Evolutionary conservation across 2,797 vertebrate species (phyloP).

Genomic region (Anolis apletophallus): DNA sequence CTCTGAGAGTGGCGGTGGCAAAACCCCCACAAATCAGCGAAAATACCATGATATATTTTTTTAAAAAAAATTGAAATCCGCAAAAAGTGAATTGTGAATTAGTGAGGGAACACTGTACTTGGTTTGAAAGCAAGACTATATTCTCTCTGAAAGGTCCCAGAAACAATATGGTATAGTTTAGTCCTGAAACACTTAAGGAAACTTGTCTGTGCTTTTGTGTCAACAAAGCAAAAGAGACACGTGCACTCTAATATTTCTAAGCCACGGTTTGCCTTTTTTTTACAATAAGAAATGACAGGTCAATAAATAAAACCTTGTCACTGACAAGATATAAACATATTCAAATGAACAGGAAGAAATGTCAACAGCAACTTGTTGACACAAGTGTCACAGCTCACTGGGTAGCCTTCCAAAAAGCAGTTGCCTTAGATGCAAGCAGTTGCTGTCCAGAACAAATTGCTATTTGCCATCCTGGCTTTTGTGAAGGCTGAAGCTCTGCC

Average conservation of each 20-base stretch:
- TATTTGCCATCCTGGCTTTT: constrained; percentile 27
- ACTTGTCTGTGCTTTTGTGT: constrained; percentile 16
- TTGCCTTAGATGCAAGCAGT: constrained; percentile 23
- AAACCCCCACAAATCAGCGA: too few species aligned
- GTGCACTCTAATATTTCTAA: constrained; percentile 45
- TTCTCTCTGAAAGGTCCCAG: neutral
- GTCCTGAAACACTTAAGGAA: neutral
- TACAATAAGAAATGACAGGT: constrained; percentile 40
- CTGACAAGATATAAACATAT: constrained; percentile 32
- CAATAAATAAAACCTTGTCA: constrained; percentile 58
- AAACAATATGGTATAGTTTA: neutral
- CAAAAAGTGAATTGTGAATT: too few species aligned
- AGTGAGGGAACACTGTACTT: too few species aligned
- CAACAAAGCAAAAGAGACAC: constrained; percentile 40
- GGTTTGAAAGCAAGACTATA: neutral
- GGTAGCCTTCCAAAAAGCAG: neutral
- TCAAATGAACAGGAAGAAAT: constrained; percentile 21
- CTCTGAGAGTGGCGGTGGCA: too few species aligned
- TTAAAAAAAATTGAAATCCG: too few species aligned
- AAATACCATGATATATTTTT: too few species aligned
- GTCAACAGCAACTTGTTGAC: constrained; percentile 16
- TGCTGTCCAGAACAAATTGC: neutral
- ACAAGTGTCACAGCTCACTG: constrained; percentile 45
- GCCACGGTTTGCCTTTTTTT: neutral
- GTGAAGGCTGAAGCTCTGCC: constrained; percentile 25